Conservation (phyloP, 2,797 vertebrate genomes). For the Champsocephalus gunnari region DNA sequence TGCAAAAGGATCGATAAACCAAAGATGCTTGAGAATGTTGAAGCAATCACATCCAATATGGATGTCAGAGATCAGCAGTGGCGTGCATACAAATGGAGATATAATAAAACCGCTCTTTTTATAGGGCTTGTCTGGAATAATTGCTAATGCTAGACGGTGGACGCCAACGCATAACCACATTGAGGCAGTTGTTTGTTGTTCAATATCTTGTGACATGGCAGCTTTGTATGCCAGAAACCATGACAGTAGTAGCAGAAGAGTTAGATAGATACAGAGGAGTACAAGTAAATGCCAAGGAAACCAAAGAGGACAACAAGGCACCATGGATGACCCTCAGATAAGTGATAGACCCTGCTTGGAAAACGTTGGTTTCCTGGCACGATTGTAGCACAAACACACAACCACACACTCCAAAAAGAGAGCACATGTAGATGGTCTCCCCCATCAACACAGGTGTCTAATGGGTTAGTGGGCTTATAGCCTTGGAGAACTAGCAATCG, state of each 20-base stretch:
- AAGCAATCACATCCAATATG: neutral
- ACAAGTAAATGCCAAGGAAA: constrained; percentile 56
- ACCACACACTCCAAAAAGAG: constrained; percentile 2
- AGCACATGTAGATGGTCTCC: constrained; percentile 24
- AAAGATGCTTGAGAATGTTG: constrained; percentile 1
- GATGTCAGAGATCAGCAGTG: constrained; percentile 1
- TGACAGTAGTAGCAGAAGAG: constrained; percentile 10
- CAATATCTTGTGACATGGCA: neutral
- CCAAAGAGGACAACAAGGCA: constrained; percentile 42
- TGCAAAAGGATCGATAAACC: constrained; percentile 41
- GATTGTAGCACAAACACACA: constrained; percentile 25
- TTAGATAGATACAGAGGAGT: constrained; percentile 16
- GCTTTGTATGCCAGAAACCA: neutral
- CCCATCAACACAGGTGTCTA: constrained; percentile 53
- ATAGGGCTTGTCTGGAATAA: constrained; percentile 15
- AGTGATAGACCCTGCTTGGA: constrained; percentile 79
- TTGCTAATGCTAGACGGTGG: neutral
- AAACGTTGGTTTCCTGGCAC: constrained; percentile 67
- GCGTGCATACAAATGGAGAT: neutral
- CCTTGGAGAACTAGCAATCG: constrained; percentile 53
- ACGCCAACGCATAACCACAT: neutral
- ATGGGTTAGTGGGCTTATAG: constrained; percentile 70
- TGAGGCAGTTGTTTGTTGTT: neutral
- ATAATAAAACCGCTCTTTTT: neutral
- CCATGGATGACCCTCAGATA: constrained; percentile 63